phyloP scores from a whole-genome alignment of 2,797 vertebrate genomes.

The Cheirogaleus major region DNA sequence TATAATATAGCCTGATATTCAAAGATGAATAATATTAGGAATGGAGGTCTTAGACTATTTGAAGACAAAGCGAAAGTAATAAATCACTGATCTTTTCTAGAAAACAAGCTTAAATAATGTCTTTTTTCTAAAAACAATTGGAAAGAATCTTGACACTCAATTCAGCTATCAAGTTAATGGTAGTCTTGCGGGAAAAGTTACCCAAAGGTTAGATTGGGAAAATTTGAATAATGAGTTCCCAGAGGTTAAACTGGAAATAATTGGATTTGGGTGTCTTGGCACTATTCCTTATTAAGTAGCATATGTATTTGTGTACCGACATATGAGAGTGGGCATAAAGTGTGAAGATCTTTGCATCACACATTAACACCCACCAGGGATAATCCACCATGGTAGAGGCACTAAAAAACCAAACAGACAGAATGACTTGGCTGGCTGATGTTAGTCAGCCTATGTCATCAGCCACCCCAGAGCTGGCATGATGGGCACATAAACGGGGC shows the following conservation, averaged over 20 bases:
- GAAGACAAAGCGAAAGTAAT: conserved; percentile 1
- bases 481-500: not conserved
- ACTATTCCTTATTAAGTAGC: not conserved
- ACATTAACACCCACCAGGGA: not conserved
- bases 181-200: not conserved
- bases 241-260: conserved; percentile 3
- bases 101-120: conserved; percentile 6
- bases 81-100: not conserved
- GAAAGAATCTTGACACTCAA: not conserved
- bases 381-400: not conserved
- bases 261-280: not conserved
- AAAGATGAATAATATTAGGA: not conserved
- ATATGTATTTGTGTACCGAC: not conserved
- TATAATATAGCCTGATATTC: not conserved
- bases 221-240: not conserved
- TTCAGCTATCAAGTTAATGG: not conserved
- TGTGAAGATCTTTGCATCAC: not conserved
- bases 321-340: not conserved
- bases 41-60: not conserved
- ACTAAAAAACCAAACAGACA: not conserved
- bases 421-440: not conserved
- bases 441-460: not conserved
- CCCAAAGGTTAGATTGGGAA: not conserved
- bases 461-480: not conserved
- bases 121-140: conserved; percentile 15